Percentiles rank a stretch among this genome's conserved stretches.
Conservation (phyloP, 1,140 invertebrate genomes). For the Atopsyche davidsoni region DNA sequence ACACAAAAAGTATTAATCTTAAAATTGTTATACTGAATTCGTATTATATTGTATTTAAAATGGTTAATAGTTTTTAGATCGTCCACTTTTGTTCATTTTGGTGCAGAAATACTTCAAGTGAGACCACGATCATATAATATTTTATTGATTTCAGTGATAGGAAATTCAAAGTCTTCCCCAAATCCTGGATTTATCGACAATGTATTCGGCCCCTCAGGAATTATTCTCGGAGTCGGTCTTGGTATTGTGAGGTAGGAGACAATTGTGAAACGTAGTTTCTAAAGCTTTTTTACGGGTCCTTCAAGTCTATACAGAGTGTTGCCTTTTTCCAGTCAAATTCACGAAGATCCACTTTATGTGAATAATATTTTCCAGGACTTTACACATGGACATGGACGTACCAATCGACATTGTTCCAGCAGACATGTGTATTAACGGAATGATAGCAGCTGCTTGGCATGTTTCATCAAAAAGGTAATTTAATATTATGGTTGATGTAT, state of each 20-base stretch:
- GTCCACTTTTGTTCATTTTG: no score
- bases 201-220: constrained; percentile 5
- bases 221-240: constrained; percentile 7
- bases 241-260: constrained; percentile 10
- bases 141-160: constrained; percentile 15
- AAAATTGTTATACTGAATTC: no score
- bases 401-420: constrained; percentile 4
- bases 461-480: constrained; percentile 6
- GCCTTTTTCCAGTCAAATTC: no score
- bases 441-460: constrained; percentile 12
- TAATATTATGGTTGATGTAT: neutral
- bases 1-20: no score
- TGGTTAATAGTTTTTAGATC: no score
- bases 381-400: neutral
- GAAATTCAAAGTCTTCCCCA: neutral
- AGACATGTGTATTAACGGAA: constrained; percentile 11
- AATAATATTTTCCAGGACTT: constrained; percentile 6
- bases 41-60: no score
- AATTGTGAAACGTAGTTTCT: neutral
- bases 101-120: no score
- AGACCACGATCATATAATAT: no score
- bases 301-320: no score
- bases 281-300: neutral
- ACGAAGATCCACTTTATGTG: no score
- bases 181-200: constrained; percentile 10